Conservation (phyloP, 2,888 invertebrate species). For the Thecocarcelia acutangulata region DNA sequence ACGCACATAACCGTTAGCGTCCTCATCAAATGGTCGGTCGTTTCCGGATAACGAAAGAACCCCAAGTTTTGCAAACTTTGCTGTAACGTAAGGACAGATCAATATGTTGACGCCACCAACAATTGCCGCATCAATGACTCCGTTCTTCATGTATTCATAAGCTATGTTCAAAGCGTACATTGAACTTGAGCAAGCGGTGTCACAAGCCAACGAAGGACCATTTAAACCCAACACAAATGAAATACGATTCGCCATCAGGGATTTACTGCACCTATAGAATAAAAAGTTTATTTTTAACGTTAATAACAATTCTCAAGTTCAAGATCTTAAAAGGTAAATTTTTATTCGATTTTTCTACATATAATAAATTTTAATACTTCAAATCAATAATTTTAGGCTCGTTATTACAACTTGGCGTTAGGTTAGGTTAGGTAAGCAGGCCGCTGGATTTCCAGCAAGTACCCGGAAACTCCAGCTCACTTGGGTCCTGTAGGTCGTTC, state of each 20-base stretch:
- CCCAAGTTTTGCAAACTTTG: conserved; percentile 91
- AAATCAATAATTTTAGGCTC: no score
- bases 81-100: conserved; percentile 92
- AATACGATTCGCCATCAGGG: conserved; percentile 96
- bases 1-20: conserved; percentile 90
- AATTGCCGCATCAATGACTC: conserved; percentile 93
- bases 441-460: no score
- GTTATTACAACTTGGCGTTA: no score
- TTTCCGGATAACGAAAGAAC: conserved; percentile 91
- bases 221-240: conserved; percentile 93
- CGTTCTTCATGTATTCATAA: conserved; percentile 88
- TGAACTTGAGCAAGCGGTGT: conserved; percentile 97
- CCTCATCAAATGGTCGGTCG: conserved; percentile 94
- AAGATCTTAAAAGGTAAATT: no score
- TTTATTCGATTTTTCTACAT: no score
- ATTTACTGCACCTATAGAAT: conserved; percentile 85
- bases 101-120: conserved; percentile 94
- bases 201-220: conserved; percentile 93
- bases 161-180: conserved; percentile 92
- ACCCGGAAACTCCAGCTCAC: no score
- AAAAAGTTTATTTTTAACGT: not conserved
- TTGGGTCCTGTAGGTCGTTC: no score
- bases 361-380: no score
- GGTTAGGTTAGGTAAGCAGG: no score
- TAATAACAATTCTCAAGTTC: no score